Conservation (phyloP, 2,113 vertebrate genomes). For the Piaya cayana region DNA sequence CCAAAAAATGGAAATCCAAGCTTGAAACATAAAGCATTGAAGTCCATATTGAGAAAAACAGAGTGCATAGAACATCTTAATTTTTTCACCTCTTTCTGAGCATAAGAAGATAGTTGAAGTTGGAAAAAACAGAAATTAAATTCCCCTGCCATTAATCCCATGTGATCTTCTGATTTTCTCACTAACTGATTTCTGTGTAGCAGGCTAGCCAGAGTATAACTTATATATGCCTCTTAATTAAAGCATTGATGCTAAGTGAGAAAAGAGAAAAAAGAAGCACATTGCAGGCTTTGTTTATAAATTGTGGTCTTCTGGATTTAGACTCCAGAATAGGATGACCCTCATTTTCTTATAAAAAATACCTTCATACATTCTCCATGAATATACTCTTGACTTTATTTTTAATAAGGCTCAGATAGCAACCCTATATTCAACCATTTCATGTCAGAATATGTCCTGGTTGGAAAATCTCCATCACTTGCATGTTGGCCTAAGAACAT, state of each 20-base stretch:
- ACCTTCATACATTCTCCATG: not conserved
- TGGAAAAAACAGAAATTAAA: not conserved
- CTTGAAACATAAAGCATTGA: not conserved
- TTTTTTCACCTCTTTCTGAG: not conserved
- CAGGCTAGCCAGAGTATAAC: not conserved
- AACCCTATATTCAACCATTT: not conserved
- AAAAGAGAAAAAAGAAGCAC: not conserved
- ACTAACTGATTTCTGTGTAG: not conserved
- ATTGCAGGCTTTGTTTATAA: not conserved
- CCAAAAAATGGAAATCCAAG: fast-evolving
- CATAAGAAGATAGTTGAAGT: not conserved
- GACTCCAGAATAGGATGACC: not conserved
- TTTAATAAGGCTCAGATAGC: not conserved
- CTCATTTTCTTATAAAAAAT: not conserved
- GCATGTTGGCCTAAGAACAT: not conserved
- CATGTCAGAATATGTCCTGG: not conserved
- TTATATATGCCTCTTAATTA: not conserved
- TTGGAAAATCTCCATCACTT: not conserved
- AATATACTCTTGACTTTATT: not conserved
- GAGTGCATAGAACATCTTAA: not conserved
- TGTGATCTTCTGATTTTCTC: not conserved
- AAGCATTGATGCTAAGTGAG: not conserved
- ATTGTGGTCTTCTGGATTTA: not conserved
- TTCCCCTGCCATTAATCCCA: not conserved
- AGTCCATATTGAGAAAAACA: not conserved